Base-by-base conservation (phyloP, 1,140 invertebrate species). In the Thaumatotibia leucotreta region DNA sequence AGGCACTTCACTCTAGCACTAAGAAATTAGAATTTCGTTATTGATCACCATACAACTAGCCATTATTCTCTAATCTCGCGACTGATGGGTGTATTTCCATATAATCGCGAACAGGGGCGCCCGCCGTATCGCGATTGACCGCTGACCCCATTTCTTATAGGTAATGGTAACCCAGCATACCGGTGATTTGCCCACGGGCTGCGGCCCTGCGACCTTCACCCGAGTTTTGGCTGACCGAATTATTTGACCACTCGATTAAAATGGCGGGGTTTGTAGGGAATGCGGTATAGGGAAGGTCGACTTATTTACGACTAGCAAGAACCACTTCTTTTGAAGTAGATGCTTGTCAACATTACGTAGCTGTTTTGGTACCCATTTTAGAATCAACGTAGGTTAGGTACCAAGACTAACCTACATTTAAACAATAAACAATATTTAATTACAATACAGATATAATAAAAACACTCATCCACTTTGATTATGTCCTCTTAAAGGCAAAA, bases 91-190 rank as follows among this genome's bases (percentile, higher is more conserved):
- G 81, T 81, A 88, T 88, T 87, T 84, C 76, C 80, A 84, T 89
- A 82, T 83, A 84, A 86, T 86, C 77, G 80, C 77, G 69, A 78
- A 62, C 67, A 58, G 22, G 67, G 72, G 73, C 74, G 73, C 79
- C 82, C 75, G 73, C 74, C 69, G 67, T 87, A 87, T 89, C 83
- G 75, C 79, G 76, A 83, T 85, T 87, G 77, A 88, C 80, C 80
- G 77, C 74, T 86, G 87, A 88, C 87, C 87, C 80, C 78, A 78
- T 86, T 76, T 61, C 68, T 63, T 67, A 62, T 76, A 72, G 68
- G 76, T 76, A 82, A 49, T 64, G 68, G 17, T 66, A 64, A 45
- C 32, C 67, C 24, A 45, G 14, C 17, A 20, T 49, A 66, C 45
- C 10, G 54, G 64, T 70, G 66, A 70, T 68, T 71, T 65, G 50